Evolutionary conservation across 2,113 vertebrate species (phyloP), one percentile per base, ranked within the genome.

Genomic region (Thryonomys swinderianus): DNA sequence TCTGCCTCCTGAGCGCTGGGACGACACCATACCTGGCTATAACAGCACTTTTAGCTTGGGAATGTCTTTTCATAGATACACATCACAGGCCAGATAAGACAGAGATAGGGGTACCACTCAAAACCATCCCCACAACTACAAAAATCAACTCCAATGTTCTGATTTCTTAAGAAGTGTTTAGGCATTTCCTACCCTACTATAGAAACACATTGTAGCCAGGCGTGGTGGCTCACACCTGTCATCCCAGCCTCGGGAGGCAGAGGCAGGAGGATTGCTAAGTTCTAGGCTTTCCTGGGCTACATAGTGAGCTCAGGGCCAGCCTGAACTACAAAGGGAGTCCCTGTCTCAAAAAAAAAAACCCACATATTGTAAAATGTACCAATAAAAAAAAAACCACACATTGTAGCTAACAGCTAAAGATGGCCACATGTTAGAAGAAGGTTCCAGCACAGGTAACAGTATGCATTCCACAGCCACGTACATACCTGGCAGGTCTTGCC

Each of bases 401-500:
- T 6, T 5, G 18, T 7, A 59, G 10, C 21, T 27, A 76, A 13
- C 48, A n/a, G 21, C 18, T 61, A 7, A 80, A 73, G 61, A 27
- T 0, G 20, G n/a, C 27, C 37, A 62, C 4, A 21, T 30, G 64
- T 1, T 57, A 30, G n/a, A 45, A 73, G 23, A 23, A 37, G 8
- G 34, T 23, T 53, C 53, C 42, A n/a, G 55, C 0, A 11, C 55
- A 20, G 18, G 83, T 18, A 82, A 17, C 18, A n/a, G 32, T 1
- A 16, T 34, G 25, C 13, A 0, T 21, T 14, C 4, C 61, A 23
- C 25, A n/a, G 42, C 2, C n/a, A n/a, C n/a, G n/a, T 14, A 92
- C 96, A 32, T 48, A 99, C 99, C 99, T 99, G 99, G 84, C 99
- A 99, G 88, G 99, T 99, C 98, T 99, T 99, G 0, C 99, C 99